Evolutionary conservation across 2,113 vertebrate genomes (phyloP).

Genomic region (human): DNA sequence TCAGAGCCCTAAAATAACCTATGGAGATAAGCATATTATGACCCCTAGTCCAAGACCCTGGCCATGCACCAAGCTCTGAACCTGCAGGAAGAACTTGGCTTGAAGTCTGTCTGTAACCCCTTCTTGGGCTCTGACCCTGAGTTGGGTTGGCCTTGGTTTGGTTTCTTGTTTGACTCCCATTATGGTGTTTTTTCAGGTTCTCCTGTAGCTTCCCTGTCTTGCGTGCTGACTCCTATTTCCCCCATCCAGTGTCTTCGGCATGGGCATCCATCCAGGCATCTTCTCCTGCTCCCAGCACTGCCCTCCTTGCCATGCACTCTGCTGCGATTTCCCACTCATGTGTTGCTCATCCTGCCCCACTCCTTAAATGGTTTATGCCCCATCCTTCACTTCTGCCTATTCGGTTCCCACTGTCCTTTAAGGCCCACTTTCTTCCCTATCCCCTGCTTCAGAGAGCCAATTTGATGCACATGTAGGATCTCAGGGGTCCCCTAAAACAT

Average conservation of each 20-base stretch:
- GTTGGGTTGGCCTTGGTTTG: background rate
- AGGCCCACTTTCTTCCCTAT: background rate
- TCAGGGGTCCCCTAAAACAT: background rate
- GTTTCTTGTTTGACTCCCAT: background rate
- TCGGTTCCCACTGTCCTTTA: background rate
- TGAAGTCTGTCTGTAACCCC: background rate
- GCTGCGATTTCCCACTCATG: background rate
- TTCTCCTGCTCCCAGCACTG: too few species aligned
- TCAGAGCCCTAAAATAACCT: background rate
- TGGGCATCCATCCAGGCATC: too few species aligned
- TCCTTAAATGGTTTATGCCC: background rate
- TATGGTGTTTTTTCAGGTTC: background rate
- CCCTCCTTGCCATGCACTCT: background rate
- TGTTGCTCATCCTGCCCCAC: background rate
- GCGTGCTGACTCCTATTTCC: background rate
- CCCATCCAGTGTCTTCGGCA: background rate
- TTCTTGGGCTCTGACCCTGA: background rate
- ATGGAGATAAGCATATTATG: background rate
- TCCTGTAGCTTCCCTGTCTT: background rate
- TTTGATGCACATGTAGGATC: background rate
- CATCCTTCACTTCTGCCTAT: background rate
- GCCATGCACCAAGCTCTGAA: background rate
- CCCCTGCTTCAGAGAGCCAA: background rate
- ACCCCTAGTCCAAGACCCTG: background rate
- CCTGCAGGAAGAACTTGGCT: background rate